Base-by-base conservation (phyloP, 2,797 vertebrate genomes). In the Lagorchestes hirsutus region DNA sequence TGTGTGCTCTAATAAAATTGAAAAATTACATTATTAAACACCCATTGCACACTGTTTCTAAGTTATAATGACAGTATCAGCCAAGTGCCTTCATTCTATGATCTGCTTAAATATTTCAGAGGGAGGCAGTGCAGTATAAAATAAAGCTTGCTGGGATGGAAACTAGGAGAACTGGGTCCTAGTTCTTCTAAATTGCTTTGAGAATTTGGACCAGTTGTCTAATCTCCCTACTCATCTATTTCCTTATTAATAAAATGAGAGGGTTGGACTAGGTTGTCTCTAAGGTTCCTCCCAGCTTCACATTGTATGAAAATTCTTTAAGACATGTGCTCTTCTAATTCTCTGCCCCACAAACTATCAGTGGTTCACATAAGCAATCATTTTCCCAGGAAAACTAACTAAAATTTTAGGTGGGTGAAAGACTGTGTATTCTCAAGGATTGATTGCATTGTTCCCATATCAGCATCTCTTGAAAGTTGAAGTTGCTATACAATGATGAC, bases 1-100 rank as follows among this genome's bases (percentile, higher is more conserved):
- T 95, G 90, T 82, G 54, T 8, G 91, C 54, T 12, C 4, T 97
- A 46, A 95, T 96, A 95, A 96, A 95, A 93, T 95, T 93, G 74
- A 34, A 57, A 93, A 11, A 93, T 16, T 91, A 46, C 18, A 90
- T 90, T 94, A 93, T 87, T 95, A 46, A 67, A 5, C 0, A 93
- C 8, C 93, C 92, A 62, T 52, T 93, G 54, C 2, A 95, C 93
- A 91, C 14, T 93, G 28, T 91, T 56, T 62, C 18, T 94, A 55
- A 91, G n/a, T 91, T 90, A 54, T 95, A 55, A 94, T 9, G 95
- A 55, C 91, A 52, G 74, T 3, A 1, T 56, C 58, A 62, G 58
- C 82, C 54, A 87, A 92, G 18, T 74, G 14, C 18, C 24, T 54
- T 57, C 1, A 90, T 62, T 6, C 93, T 40, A 67, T 18, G 34